A percentile compares a stretch with the other conserved stretches of the same genome.
phyloP scores from a whole-genome alignment of 2,797 vertebrate genomes.

The Poecilia wingei region DNA sequence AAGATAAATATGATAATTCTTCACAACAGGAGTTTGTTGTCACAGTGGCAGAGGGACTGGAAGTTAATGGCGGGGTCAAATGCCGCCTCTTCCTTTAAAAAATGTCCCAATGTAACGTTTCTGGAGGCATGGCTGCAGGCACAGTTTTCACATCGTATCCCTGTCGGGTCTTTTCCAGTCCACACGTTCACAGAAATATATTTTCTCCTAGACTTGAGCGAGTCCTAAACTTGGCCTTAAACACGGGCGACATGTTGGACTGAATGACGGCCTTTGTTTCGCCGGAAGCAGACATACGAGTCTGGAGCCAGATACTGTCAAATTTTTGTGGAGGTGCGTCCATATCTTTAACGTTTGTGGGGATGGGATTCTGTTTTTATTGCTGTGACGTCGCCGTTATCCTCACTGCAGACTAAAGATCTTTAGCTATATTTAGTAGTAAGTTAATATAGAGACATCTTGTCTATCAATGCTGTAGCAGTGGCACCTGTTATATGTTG shows the following conservation, averaged over 20 bases:
- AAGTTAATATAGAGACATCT: neutral
- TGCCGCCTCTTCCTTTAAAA: neutral
- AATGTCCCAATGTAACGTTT: neutral
- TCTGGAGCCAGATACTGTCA: neutral
- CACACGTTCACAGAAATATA: neutral
- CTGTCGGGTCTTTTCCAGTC: neutral
- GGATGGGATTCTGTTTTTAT: neutral
- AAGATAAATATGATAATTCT: conserved; percentile 51
- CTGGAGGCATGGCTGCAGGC: neutral
- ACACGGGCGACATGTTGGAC: neutral
- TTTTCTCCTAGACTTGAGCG: neutral
- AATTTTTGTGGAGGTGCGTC: neutral
- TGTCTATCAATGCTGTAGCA: neutral
- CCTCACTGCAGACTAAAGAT: neutral
- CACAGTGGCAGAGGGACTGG: conserved; percentile 13
- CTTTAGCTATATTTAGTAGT: neutral
- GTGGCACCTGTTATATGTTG: neutral
- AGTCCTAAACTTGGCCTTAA: neutral
- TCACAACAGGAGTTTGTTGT: conserved; percentile 21
- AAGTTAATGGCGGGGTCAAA: conserved; percentile 20
- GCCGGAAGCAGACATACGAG: neutral
- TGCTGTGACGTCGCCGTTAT: neutral
- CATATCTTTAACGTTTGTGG: neutral
- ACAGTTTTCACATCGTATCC: neutral
- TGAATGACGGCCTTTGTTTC: neutral